Conservation (phyloP, 2,797 vertebrate species). For the Potorous gilbertii region DNA sequence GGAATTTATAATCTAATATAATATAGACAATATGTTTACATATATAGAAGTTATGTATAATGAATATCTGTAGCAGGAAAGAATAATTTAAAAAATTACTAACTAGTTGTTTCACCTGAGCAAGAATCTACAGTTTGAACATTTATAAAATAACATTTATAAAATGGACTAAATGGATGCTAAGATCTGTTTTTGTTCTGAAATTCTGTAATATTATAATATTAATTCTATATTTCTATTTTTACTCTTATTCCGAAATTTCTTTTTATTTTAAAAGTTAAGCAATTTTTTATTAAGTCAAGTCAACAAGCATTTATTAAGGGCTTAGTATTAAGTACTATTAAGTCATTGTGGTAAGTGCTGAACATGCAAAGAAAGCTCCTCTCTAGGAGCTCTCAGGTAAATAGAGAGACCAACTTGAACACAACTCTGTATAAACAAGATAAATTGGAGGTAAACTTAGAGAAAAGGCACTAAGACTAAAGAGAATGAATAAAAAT, state of each 20-base stretch:
- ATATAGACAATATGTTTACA: not conserved
- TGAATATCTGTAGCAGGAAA: not conserved
- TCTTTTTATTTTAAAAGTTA: not conserved
- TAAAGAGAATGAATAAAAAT: not conserved
- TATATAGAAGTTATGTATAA: too few relatives aligned
- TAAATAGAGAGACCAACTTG: not conserved
- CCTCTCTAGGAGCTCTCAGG: not conserved
- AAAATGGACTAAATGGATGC: not conserved
- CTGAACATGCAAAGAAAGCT: not conserved
- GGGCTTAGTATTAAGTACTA: not conserved
- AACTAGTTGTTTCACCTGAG: not conserved
- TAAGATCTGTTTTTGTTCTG: not conserved
- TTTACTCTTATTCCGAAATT: not conserved
- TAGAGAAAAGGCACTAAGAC: not conserved
- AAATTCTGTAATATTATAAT: not conserved
- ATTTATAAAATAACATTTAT: not conserved
- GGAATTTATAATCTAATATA: not conserved
- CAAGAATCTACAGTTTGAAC: not conserved
- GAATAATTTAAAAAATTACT: not conserved
- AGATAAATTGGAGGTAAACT: not conserved
- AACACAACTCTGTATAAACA: not conserved
- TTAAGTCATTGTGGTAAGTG: not conserved
- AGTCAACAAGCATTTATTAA: not conserved
- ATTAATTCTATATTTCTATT: not conserved
- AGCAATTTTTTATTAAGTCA: not conserved